Conservation (phyloP, 2,797 vertebrate species). For the Labeo calbasu region DNA sequence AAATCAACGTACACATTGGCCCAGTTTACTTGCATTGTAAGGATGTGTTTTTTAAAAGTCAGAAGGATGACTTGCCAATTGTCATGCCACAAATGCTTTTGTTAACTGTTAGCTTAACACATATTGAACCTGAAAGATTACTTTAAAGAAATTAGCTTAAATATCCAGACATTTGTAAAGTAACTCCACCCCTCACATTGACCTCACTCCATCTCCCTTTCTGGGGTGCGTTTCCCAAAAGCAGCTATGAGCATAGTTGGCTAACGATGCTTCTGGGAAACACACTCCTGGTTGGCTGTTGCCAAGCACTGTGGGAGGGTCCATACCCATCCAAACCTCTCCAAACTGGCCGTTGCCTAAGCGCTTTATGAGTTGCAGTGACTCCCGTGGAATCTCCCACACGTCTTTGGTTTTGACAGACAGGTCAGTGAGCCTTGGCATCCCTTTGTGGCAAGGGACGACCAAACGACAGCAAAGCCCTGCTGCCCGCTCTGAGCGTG, state of each 20-base stretch:
- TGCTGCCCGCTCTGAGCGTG: conserved; percentile 89
- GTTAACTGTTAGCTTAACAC: background rate
- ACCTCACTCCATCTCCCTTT: conserved; percentile 79
- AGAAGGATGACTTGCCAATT: background rate
- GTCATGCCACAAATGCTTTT: background rate
- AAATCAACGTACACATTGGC: background rate
- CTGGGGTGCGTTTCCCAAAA: conserved; percentile 7
- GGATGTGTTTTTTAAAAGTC: too few species aligned
- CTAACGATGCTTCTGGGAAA: background rate
- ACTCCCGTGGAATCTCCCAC: conserved; percentile 97
- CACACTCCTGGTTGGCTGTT: conserved; percentile 57
- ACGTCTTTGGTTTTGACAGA: conserved; percentile 99
- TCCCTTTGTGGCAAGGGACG: conserved; percentile 97
- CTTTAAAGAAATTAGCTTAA: background rate
- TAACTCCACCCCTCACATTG: conserved; percentile 41
- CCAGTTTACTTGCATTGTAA: background rate
- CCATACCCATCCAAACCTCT: conserved; percentile 99
- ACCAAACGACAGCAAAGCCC: conserved; percentile 98
- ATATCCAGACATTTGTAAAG: conserved; percentile 15
- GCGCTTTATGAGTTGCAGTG: conserved; percentile 96
- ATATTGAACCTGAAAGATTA: background rate
- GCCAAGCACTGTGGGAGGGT: conserved; percentile 70
- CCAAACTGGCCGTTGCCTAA: conserved; percentile 98
- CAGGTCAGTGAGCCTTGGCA: conserved; percentile 96
- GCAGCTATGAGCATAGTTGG: background rate